Evolutionary conservation across 2,113 vertebrate species (phyloP), one percentile per base, ranked within the genome.

Genomic region (Peromyscus leucopus): DNA sequence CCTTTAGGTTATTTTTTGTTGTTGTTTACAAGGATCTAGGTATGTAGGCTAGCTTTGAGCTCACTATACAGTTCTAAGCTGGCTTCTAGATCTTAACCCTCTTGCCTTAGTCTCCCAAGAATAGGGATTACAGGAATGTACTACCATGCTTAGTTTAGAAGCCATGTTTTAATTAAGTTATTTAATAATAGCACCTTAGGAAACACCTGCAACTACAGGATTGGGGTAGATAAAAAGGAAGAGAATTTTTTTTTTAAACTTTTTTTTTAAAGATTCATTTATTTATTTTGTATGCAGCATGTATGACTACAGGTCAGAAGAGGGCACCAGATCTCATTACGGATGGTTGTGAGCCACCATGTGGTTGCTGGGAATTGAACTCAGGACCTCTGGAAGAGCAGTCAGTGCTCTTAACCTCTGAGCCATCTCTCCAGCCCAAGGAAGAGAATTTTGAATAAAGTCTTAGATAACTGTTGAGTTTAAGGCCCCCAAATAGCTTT

Each of bases 201-300:
- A 96, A 95, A 76, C 79, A 95, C 8, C 22, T 96, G 84, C 61
- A 96, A 86, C 7, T 69, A 26, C 96, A 90, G 79, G 75, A 72
- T 79, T 3, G 92, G 46, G 28, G 79, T 88, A 96, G 89, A 90
- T 71, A 91, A 89, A 22, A 24, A 94, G 39, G 13, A 65, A 74
- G 61, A n/a, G 31, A n/a, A 8, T 94, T 95, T 24, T 94, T n/a
- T n/a, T n/a, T n/a, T n/a, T n/a, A n/a, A n/a, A n/a, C n/a, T n/a
- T n/a, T n/a, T n/a, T n/a, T n/a, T n/a, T n/a, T n/a, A n/a, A n/a
- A n/a, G n/a, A n/a, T n/a, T n/a, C n/a, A n/a, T n/a, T n/a, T n/a
- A n/a, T n/a, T n/a, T n/a, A n/a, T n/a, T n/a, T n/a, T n/a, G n/a
- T n/a, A n/a, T n/a, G n/a, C n/a, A n/a, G n/a, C n/a, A n/a, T n/a